Percentiles rank a stretch among this genome's conserved stretches.
Conservation (phyloP, 1,140 invertebrate genomes). For the Uloborus diversus region DNA sequence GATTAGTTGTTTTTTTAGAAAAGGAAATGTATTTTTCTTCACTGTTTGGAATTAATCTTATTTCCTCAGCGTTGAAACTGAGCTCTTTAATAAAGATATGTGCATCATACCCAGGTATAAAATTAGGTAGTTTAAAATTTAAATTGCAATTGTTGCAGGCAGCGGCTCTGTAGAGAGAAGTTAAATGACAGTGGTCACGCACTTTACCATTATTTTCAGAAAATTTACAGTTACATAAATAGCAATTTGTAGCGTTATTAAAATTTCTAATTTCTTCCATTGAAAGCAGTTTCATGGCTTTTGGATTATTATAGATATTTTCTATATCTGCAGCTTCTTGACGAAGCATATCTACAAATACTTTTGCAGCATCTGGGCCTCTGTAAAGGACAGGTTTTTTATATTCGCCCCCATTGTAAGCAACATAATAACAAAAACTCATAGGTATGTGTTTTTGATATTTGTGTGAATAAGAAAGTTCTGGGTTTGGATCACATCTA, state of each 20-base stretch:
- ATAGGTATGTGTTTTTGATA: background rate
- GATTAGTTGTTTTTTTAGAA: background rate
- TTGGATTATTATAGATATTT: background rate
- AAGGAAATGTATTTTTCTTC: background rate
- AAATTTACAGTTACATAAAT: too few relatives aligned
- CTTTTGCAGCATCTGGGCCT: background rate
- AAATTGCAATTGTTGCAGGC: too few relatives aligned
- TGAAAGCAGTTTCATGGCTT: background rate
- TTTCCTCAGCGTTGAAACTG: background rate
- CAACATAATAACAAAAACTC: background rate
- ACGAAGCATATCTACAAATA: background rate
- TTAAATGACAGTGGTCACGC: background rate
- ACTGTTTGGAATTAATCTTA: background rate
- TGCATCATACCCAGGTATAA: too few relatives aligned
- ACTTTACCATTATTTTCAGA: slow-evolving; percentile 15
- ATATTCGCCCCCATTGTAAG: background rate
- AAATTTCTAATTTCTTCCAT: background rate
- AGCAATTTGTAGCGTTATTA: too few relatives aligned
- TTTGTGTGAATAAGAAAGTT: too few relatives aligned
- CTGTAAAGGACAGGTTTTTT: background rate
- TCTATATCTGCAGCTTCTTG: too few relatives aligned
- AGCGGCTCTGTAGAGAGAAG: background rate
- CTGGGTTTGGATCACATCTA: background rate
- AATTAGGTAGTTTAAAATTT: too few relatives aligned
- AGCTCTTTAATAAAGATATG: slow-evolving; percentile 15